Evolutionary conservation across 2,797 vertebrate species (phyloP), one percentile per base, ranked within the genome.

Genomic region (Nannoperca obscura): DNA sequence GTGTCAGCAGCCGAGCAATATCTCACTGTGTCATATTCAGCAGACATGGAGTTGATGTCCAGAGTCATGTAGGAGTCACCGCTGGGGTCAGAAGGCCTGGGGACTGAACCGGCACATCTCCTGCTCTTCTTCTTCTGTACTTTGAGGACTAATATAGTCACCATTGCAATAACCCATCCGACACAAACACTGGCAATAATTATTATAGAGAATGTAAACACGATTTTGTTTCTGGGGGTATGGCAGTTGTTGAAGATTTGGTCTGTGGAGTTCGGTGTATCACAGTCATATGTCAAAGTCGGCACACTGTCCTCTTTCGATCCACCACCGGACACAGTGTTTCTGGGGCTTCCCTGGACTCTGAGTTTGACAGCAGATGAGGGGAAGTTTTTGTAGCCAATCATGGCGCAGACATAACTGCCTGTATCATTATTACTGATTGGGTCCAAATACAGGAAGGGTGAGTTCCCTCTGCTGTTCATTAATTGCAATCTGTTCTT

Each of bases 401-500:
- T 75, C 70, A 57, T 15, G 52, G 55, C 11, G 0, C 73, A 80
- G 47, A 67, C 30, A 15, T 75, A 82, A 52, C 30, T 78, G n/a
- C 67, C 47, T 0, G 7, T 19, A 38, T 82, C 73, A 20, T 76
- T 1, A 7, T 27, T 11, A n/a, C 52, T 58, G 68, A 82, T 30
- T 24, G 71, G 7, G 11, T 55, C 50, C 11, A 81, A 71, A 55
- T 22, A 58, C 46, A 84, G 7, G 15, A 34, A 24, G 8, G 8
- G 0, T 0, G 8, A 64, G 44, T 32, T 66, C 64, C 7, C 24
- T 38, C 27, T 38, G 50, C 19, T 46, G 50, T 2, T 34, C n/a
- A 62, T 70, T 63, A 81, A 59, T 69, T 17, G 38, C 76, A 19
- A 7, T 15, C 13, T 42, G 63, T 78, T 62, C 57, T 73, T 84